These are phyloP conservation scores for Parapristionchus giblindavisi DNA, from an alignment of 2,888 invertebrate species.

Conservation along the genomic window DNA sequence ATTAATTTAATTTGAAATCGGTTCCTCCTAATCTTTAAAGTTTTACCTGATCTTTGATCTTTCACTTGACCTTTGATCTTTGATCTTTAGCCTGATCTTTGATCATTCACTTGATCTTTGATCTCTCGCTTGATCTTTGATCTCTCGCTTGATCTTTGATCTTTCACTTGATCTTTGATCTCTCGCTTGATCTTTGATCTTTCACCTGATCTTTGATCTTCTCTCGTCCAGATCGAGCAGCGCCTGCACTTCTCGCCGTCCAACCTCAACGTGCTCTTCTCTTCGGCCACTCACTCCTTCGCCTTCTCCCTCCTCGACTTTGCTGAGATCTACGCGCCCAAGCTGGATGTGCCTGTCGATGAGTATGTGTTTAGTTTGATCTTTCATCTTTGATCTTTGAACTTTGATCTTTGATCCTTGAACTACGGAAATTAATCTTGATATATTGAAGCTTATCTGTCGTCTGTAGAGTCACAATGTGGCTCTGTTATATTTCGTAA, in stretches of 20 bases:
- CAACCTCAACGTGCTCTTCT: conserved; percentile 91
- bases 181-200: too few species aligned
- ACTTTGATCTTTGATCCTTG: too few species aligned
- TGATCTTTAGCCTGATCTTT: too few species aligned
- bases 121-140: background rate
- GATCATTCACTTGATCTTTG: background rate
- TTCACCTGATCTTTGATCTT: background rate
- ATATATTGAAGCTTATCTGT: too few species aligned
- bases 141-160: too few species aligned
- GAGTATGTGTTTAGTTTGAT: too few species aligned
- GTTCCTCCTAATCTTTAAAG: background rate
- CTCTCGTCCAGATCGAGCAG: conserved; percentile 45
- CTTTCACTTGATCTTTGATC: background rate
- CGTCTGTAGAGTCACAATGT: too few species aligned
- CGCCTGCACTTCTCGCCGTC: conserved; percentile 87
- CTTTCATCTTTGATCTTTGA: too few species aligned
- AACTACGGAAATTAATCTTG: too few species aligned
- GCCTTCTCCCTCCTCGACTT: conserved; percentile 83
- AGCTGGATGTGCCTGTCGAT: conserved; percentile 47
- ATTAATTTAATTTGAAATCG: too few species aligned
- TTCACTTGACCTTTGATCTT: conserved; percentile 1
- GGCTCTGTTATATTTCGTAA: too few species aligned
- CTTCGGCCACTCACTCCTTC: conserved; percentile 96
- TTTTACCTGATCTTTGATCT: background rate
- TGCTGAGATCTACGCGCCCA: conserved; percentile 59